These are phyloP conservation scores for Bufotes viridis DNA, from an alignment of 2,797 vertebrate species.

Conservation along the genomic window DNA sequence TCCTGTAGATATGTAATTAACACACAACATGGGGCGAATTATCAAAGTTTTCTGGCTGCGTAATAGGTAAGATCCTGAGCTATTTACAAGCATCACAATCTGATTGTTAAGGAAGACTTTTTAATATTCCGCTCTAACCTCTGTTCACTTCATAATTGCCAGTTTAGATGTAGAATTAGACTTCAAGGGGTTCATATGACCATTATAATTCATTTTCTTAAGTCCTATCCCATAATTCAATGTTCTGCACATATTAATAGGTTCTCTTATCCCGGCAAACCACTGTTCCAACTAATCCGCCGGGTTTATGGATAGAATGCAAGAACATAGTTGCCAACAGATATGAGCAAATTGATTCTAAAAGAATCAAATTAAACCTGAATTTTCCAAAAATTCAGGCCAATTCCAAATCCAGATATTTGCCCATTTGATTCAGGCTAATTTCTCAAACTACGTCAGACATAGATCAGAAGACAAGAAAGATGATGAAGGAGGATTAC, in stretches of 20 bases:
- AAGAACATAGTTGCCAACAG: no score
- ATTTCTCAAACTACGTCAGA: no score
- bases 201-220: background rate
- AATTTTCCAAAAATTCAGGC: no score
- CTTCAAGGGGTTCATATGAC: background rate
- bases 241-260: background rate
- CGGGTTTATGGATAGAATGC: no score
- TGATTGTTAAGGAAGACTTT: background rate
- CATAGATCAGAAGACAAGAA: no score
- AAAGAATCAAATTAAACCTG: no score
- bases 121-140: background rate
- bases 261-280: background rate
- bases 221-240: background rate
- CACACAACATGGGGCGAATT: conserved; percentile 32
- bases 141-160: background rate
- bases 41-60: conserved; percentile 23
- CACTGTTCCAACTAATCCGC: no score
- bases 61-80: conserved; percentile 13
- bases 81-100: conserved; percentile 23
- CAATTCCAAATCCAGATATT: no score
- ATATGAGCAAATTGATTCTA: no score
- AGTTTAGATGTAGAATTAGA: background rate
- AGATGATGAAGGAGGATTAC: no score
- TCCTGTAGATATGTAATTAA: conserved; percentile 45
- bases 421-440: no score